Percentiles rank a stretch among this genome's conserved stretches.
phyloP scores from a whole-genome alignment of 1,140 invertebrate genomes.

The Cotesia glomerata region DNA sequence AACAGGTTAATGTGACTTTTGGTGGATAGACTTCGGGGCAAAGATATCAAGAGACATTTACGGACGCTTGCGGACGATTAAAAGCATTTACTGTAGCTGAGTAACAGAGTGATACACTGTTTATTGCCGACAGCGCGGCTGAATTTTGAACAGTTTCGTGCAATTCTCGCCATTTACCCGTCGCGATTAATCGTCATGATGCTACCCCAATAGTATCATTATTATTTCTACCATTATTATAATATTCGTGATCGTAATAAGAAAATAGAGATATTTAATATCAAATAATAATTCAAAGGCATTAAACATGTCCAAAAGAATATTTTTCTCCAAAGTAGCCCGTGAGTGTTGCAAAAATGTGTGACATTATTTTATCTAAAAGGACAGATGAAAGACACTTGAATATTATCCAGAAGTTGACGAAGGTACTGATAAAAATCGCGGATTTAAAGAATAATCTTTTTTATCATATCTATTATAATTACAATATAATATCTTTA shows the following conservation, averaged over 20 bases:
- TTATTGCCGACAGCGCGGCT: constrained; percentile 50
- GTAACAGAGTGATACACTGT: constrained; percentile 56
- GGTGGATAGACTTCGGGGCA: too few species aligned
- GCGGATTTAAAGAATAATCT: background rate
- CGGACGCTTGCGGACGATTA: background rate
- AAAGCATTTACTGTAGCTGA: constrained; percentile 45
- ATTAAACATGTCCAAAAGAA: constrained; percentile 5
- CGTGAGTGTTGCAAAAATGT: too few species aligned
- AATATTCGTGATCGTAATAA: background rate
- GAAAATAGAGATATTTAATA: constrained; percentile 13
- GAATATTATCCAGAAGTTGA: background rate
- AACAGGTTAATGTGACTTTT: too few species aligned
- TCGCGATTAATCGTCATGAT: background rate
- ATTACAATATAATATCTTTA: too few species aligned
- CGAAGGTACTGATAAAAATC: background rate
- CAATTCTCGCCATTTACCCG: background rate
- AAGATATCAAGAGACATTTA: constrained; percentile 2
- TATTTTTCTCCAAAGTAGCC: background rate
- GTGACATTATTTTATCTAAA: background rate
- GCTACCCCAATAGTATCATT: background rate
- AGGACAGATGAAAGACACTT: constrained; percentile 2
- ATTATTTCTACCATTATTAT: constrained; percentile 2
- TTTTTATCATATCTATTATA: background rate
- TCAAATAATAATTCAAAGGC: constrained; percentile 11
- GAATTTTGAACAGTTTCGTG: constrained; percentile 50